phyloP scores from a whole-genome alignment of 1,140 invertebrate genomes.

The Drosophila kurseongensis region DNA sequence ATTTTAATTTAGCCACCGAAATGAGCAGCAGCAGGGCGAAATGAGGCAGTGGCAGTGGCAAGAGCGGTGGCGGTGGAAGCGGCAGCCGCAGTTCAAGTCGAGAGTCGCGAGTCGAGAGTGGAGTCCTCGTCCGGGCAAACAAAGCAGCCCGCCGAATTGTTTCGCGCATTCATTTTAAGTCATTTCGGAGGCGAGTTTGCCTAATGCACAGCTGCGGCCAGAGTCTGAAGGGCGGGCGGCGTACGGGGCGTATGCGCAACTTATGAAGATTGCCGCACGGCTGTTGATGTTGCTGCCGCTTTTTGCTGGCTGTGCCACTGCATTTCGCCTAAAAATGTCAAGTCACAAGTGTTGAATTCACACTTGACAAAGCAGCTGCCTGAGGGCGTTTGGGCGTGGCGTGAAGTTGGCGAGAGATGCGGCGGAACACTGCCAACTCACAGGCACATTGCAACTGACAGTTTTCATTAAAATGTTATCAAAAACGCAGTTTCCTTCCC shows the following conservation, averaged over 20 bases:
- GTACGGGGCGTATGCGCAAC: conserved; percentile 69
- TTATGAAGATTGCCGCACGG: conserved; percentile 70
- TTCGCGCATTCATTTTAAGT: conserved; percentile 65
- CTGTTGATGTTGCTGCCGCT: conserved; percentile 43
- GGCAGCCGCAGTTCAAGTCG: conserved; percentile 24
- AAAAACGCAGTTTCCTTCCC: conserved; percentile 66
- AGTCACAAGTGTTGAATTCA: conserved; percentile 83
- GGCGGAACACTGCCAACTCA: conserved; percentile 30
- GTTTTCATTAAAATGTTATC: conserved; percentile 83
- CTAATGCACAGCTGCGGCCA: conserved; percentile 72
- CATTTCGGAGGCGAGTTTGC: conserved; percentile 51
- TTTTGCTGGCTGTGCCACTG: conserved; percentile 21
- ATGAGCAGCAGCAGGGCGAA: conserved; percentile 58
- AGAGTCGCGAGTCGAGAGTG: not conserved
- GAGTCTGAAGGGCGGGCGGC: conserved; percentile 18
- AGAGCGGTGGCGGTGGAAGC: conserved; percentile 1
- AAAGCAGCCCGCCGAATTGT: conserved; percentile 66
- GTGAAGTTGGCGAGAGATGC: conserved; percentile 29
- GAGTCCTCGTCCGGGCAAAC: conserved; percentile 51
- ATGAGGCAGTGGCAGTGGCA: conserved; percentile 18
- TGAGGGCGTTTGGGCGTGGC: conserved; percentile 42
- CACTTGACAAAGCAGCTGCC: conserved; percentile 76
- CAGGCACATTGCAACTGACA: conserved; percentile 69
- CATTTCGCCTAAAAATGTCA: conserved; percentile 80
- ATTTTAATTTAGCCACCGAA: conserved; percentile 77